Evolutionary conservation across 2,797 vertebrate species (phyloP), one percentile per base, ranked within the genome.

Genomic region (Mareca penelope): DNA sequence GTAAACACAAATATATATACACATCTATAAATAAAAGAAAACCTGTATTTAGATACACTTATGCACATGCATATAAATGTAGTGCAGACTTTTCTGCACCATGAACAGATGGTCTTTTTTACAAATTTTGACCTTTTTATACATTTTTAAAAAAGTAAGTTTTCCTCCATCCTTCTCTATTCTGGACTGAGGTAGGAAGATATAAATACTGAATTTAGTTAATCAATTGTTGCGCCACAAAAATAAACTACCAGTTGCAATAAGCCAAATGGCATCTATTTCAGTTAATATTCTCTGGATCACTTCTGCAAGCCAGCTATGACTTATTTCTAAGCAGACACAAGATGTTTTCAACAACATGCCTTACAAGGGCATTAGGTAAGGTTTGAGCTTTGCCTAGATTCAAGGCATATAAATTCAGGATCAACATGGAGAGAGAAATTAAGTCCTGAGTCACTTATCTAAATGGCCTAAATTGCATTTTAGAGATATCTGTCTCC

Each of bases 81-180:
- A 35, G 10, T 40, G 12, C 9, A 71, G 61, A 61, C 24, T 57
- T 67, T 63, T 69, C 39, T 28, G 77, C 3, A 61, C 26, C 0
- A 0, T 7, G 5, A 26, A 50, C 2, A 46, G 44, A 14, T 46
- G n/a, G 6, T 21, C 28, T 52, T 52, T 52, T 28, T 52, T 52
- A 28, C 14, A 52, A 9, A 52, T 52, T 52, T 56, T 71, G 48
- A 53, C 5, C n/a, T 44, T 59, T 39, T 6, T 23, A 15, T 2
- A 5, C 26, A 52, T 19, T n/a, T 9, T 3, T 13, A 14, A 29
- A 28, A 15, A 15, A 10, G 0, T 31, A 46, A 57, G 7, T 1
- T 2, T 72, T 72, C 4, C 15, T 80, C 88, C 10, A 44, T 61
- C 88, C 13, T 26, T 65, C 31, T 83, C 8, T n/a, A 70, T 89